Evolutionary conservation across 2,113 vertebrate species (phyloP).

Genomic region (Stegostoma tigrinum): DNA sequence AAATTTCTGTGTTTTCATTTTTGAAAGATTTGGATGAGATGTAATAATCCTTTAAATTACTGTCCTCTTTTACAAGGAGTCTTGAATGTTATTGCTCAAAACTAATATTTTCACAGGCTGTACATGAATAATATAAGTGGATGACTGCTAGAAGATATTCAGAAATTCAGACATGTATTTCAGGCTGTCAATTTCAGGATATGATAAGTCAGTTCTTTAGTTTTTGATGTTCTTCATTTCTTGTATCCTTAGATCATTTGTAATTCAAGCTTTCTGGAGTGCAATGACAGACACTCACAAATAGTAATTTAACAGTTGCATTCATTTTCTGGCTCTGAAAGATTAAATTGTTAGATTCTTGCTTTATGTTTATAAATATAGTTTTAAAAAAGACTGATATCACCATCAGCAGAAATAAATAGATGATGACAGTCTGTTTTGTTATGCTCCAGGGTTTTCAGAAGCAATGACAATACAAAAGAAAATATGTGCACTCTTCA

Average conservation of each 20-base stretch:
- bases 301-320: not conserved
- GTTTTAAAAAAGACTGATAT: not conserved
- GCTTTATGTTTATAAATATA: slow-evolving; percentile 14
- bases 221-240: slow-evolving; percentile 2
- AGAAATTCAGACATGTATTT: slow-evolving; percentile 56
- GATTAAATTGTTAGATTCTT: not conserved
- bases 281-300: not conserved
- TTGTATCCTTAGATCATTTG: not conserved
- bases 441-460: slow-evolving; percentile 18
- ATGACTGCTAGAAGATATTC: slow-evolving; percentile 47
- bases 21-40: slow-evolving; percentile 62
- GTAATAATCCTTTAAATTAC: slow-evolving; percentile 63
- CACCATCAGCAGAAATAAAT: not conserved
- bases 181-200: slow-evolving; percentile 55
- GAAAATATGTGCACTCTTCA: not conserved
- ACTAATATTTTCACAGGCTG: slow-evolving; percentile 62
- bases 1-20: slow-evolving; percentile 69
- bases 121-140: slow-evolving; percentile 67
- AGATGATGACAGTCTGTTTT: not conserved
- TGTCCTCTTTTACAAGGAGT: slow-evolving; percentile 59
- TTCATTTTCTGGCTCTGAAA: not conserved
- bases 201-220: not conserved
- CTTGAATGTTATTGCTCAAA: slow-evolving; percentile 57
- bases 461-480: slow-evolving; percentile 33
- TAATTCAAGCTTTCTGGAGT: not conserved